These are phyloP conservation scores for Saccopteryx bilineata DNA, from an alignment of 2,113 vertebrate species.

Conservation along the genomic window DNA sequence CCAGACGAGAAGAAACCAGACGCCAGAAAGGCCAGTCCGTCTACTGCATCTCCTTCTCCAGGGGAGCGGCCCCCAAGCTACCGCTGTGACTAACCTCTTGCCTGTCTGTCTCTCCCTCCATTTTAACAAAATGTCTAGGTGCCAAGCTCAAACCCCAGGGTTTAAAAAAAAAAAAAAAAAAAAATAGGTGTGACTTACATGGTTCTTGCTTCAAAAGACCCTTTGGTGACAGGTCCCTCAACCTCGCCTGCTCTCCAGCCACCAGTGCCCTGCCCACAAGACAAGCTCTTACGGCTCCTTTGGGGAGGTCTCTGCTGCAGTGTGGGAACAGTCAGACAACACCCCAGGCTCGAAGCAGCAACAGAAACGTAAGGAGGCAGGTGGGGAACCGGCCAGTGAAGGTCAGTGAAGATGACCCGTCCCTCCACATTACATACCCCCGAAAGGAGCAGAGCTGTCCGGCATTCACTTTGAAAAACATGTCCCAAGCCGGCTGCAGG, in stretches of 20 bases:
- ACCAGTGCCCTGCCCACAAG: background rate
- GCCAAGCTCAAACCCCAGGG: background rate
- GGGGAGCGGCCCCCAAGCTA: background rate
- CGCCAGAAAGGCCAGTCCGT: background rate
- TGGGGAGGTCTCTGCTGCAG: background rate
- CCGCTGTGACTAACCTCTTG: background rate
- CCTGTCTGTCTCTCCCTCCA: background rate
- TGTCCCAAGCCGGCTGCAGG: background rate
- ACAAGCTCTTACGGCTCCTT: background rate
- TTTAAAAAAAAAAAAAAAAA: background rate
- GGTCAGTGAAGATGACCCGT: background rate
- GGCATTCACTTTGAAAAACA: slow-evolving; percentile 18
- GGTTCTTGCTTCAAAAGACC: slow-evolving; percentile 22
- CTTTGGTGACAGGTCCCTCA: background rate
- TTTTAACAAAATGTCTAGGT: background rate
- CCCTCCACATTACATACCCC: background rate
- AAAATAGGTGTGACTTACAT: background rate
- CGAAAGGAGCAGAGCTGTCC: background rate
- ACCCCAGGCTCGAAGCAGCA: background rate
- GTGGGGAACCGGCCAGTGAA: background rate
- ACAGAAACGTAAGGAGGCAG: background rate
- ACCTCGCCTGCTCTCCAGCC: background rate
- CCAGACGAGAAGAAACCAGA: background rate
- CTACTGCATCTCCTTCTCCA: background rate
- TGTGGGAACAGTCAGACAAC: background rate